Base-by-base conservation (phyloP, 2,888 invertebrate species). In the Melipona bicolor region DNA sequence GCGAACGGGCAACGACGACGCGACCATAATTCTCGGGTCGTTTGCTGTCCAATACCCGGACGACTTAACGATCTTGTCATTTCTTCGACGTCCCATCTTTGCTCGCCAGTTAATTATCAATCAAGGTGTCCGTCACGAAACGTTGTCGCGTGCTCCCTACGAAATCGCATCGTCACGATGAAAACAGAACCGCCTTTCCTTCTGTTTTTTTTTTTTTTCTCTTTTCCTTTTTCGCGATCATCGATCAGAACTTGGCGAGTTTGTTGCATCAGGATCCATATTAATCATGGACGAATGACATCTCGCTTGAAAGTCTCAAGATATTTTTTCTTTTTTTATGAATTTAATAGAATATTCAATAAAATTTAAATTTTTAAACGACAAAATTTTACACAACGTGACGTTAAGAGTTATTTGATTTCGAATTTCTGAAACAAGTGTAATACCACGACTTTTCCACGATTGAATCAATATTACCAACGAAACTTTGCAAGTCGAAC, bases 101-200 rank as follows among this genome's bases (percentile, higher is more conserved):
- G 72, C 32, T n/a, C 54, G 81, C 50, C 21, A 17, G 81, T 80
- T 81, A 83, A 83, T 83, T 83, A 82, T 82, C 82, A 64, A 81
- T 81, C 77, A 72, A 52, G 68, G 21, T 13, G 68, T 64, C 43
- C 64, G 50, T 43, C 76, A 59, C 56, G 62, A 43, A 49, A 15
- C 36, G 59, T 67, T 36, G 59, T 75, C 59, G 59, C 21, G 49
- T 5, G 49, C 4, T 17, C 9, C n/a, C 17, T 13, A 49, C 69
- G n/a, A 69, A 68, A 68, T 52, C n/a, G 69, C 59, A 21, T n/a
- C 17, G 54, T 49, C 75, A 56, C 15, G 19, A 11, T 17, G 32
- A 0, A 21, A 6, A 24, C 11, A 36, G 17, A 24, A 9, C 6
- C 19, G 15, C 1, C 15, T 21, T 17, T 43, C 43, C 2, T 43